phyloP scores from a whole-genome alignment of 2,888 invertebrate genomes.

The Meganola albula region DNA sequence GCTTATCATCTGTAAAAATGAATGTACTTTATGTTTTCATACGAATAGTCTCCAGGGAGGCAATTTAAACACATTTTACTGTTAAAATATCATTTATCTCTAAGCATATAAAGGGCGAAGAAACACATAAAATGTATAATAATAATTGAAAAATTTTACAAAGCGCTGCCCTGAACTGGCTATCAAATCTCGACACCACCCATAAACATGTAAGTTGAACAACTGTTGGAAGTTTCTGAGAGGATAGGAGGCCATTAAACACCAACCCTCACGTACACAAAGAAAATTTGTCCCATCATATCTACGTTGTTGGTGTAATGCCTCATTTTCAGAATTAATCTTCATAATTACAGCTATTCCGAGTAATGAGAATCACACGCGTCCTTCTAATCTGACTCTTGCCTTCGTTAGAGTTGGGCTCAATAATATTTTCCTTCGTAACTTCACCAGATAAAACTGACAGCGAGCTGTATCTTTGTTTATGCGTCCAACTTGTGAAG shows the following conservation, averaged over 20 bases:
- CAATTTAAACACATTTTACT: no score
- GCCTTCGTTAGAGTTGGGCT: constrained; percentile 28
- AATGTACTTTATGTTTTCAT: no score
- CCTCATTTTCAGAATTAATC: constrained; percentile 39
- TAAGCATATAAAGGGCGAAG: no score
- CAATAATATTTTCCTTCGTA: constrained; percentile 26
- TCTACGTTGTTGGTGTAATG: constrained; percentile 32
- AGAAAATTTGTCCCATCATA: constrained; percentile 29
- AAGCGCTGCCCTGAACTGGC: constrained; percentile 10
- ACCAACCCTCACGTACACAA: constrained; percentile 30
- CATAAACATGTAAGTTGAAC: constrained; percentile 17
- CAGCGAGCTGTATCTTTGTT: constrained; percentile 20
- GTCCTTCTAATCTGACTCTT: constrained; percentile 34
- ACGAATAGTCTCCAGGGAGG: no score
- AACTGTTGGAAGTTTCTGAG: constrained; percentile 21
- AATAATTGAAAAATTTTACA: no score
- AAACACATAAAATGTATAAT: no score
- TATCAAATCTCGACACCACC: constrained; percentile 19
- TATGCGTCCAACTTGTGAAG: constrained; percentile 15
- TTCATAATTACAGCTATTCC: constrained; percentile 41
- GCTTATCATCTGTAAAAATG: no score
- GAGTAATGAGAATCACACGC: constrained; percentile 36
- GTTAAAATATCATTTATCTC: no score
- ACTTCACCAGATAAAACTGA: constrained; percentile 20
- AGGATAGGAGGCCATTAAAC: constrained; percentile 22